Evolutionary conservation across 1,140 invertebrate genomes (phyloP).

Genomic region (Ladona fulva): DNA sequence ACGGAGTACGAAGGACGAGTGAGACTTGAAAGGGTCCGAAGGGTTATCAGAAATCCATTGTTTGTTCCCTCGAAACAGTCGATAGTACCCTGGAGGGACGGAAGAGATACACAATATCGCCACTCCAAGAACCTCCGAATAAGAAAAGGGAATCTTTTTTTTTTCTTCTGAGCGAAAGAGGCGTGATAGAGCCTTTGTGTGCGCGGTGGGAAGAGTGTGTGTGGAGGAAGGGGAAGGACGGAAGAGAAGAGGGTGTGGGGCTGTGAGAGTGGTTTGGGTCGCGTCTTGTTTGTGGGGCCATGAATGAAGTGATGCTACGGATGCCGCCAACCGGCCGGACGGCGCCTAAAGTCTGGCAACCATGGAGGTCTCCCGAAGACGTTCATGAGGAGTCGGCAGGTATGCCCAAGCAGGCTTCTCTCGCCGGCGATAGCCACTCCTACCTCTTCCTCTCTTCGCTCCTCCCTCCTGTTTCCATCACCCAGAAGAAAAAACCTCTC

Average conservation of each 20-base stretch:
- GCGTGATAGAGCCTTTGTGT: neutral
- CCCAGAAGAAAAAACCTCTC: too few relatives aligned
- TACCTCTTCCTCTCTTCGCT: neutral
- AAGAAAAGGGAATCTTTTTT: too few relatives aligned
- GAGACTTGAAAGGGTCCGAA: too few relatives aligned
- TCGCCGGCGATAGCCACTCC: too few relatives aligned
- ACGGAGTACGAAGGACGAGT: too few relatives aligned
- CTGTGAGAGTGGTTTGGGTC: neutral
- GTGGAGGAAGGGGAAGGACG: neutral
- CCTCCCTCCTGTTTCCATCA: too few relatives aligned
- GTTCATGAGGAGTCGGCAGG: neutral
- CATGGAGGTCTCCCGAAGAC: neutral
- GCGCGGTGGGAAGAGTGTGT: neutral
- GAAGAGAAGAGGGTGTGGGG: neutral
- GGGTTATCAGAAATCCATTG: too few relatives aligned
- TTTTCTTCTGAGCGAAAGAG: neutral
- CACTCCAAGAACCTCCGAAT: too few relatives aligned
- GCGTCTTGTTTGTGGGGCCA: neutral
- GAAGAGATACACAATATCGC: too few relatives aligned
- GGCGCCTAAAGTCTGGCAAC: neutral
- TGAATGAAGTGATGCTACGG: neutral
- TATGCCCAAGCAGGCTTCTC: neutral
- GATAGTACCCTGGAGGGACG: too few relatives aligned
- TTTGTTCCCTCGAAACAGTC: too few relatives aligned
- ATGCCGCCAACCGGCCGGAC: neutral